A percentile compares a stretch with the other conserved stretches of the same genome.
These are phyloP conservation scores for Acanthiza pusilla DNA, from an alignment of 2,797 vertebrate genomes.

Conservation along the genomic window DNA sequence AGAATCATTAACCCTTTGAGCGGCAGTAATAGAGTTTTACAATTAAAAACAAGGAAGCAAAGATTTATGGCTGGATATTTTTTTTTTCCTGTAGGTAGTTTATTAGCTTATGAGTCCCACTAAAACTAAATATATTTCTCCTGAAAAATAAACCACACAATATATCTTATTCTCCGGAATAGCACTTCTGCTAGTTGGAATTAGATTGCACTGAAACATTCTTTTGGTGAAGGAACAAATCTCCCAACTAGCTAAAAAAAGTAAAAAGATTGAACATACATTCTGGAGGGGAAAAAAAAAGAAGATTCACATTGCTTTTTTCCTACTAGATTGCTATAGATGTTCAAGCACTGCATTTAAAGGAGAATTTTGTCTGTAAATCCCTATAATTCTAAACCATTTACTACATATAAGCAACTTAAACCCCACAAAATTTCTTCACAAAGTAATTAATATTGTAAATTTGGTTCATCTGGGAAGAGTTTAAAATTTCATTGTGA, in stretches of 20 bases:
- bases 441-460: conserved; percentile 41
- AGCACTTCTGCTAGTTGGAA: conserved; percentile 10
- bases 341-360: not conserved
- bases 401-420: not conserved
- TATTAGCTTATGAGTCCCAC: not conserved
- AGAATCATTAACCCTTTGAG: conserved; percentile 88
- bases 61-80: conserved; percentile 44
- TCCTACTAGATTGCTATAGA: not conserved
- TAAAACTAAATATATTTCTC: conserved; percentile 8
- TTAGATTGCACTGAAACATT: not conserved
- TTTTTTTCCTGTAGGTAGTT: not conserved
- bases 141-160: not conserved
- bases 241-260: not conserved
- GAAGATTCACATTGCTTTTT: not conserved
- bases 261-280: not conserved
- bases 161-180: conserved; percentile 13
- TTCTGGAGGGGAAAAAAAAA: not conserved
- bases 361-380: not conserved
- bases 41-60: conserved; percentile 40
- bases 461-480: conserved; percentile 16
- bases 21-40: conserved; percentile 65
- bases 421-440: not conserved
- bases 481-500: not conserved
- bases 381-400: not conserved
- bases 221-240: conserved; percentile 10